Percentiles rank a stretch among this genome's conserved stretches.
These are phyloP conservation scores for Brachypodius melanocephalos DNA, from an alignment of 2,113 vertebrate species.

Conservation along the genomic window DNA sequence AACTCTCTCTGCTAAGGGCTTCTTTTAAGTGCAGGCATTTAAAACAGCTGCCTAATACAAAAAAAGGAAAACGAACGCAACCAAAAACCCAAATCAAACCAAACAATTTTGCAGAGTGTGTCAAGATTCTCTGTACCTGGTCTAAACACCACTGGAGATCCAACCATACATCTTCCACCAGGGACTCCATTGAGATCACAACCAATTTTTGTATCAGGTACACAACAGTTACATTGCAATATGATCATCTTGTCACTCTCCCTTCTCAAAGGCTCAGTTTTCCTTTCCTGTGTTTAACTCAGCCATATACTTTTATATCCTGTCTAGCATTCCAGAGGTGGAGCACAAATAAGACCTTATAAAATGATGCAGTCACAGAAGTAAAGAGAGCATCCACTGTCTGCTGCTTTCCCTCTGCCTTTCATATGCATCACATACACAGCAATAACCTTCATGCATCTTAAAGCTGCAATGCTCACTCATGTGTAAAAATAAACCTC, in stretches of 20 bases:
- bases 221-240: background rate
- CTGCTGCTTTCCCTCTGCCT: background rate
- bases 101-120: background rate
- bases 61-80: background rate
- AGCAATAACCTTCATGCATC: slow-evolving; percentile 58
- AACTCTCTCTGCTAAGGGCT: background rate
- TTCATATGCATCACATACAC: background rate
- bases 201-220: background rate
- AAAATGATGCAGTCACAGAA: background rate
- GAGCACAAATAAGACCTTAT: background rate
- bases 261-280: background rate
- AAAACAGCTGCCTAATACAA: background rate
- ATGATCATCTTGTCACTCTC: background rate
- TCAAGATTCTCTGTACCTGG: background rate
- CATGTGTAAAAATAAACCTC: slow-evolving; percentile 52
- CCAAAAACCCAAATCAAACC: background rate
- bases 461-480: slow-evolving; percentile 48
- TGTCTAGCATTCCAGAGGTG: background rate
- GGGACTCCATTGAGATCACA: background rate
- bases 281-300: background rate
- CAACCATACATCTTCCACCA: background rate
- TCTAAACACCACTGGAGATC: background rate
- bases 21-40: background rate
- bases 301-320: background rate
- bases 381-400: background rate